Evolutionary conservation across 2,888 invertebrate species (phyloP), one percentile per base, ranked within the genome.

Genomic region (Cacoxenus indagator): DNA sequence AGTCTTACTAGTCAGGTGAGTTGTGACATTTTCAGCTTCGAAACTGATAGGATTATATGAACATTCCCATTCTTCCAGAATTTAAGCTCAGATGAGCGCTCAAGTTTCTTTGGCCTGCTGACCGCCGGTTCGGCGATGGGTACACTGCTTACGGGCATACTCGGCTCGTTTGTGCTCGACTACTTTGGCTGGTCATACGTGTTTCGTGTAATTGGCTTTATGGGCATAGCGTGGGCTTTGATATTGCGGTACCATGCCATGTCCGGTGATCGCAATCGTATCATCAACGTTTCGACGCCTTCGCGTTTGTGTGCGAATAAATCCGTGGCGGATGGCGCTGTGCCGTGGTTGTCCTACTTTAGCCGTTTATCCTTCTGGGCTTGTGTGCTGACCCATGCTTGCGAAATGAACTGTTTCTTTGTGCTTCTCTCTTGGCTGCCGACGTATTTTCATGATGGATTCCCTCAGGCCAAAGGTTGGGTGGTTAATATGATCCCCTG

Each of bases 401-500:
- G 92, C 82, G 92, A 93, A 84, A 93, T 92, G 85, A 92, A 93
- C 85, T 92, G 92, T 75, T 93, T 92, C 84, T 93, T 92, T 85
- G 92, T 93, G 59, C 86, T 93, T 70, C 88, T 93, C 51, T 92
- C 92, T 9, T 93, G 93, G 93, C 88, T 93, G 82, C 93, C 93
- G 45, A 92, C 92, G 54, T 93, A 92, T 84, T 93, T 93, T 82
- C 91, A 92, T 79, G 93, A 93, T 78, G 92, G 90, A 26, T 93
- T 91, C 80, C 92, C 92, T 0, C 90, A 91, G 73, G 92, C 91
- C 43, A 92, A 91, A 69, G 92, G 92, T 55, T 92, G 92, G 91
- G 89, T 93, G 57, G 93, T 92, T 73, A 93, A 93, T 84, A 92
- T 93, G 86, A 91, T 93, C 64, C 93, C 93, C 0, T 92, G 92